Percentiles rank a stretch among this genome's conserved stretches.
Evolutionary conservation across 2,888 invertebrate genomes (phyloP).

Genomic region (Drosophila multiciliata): DNA sequence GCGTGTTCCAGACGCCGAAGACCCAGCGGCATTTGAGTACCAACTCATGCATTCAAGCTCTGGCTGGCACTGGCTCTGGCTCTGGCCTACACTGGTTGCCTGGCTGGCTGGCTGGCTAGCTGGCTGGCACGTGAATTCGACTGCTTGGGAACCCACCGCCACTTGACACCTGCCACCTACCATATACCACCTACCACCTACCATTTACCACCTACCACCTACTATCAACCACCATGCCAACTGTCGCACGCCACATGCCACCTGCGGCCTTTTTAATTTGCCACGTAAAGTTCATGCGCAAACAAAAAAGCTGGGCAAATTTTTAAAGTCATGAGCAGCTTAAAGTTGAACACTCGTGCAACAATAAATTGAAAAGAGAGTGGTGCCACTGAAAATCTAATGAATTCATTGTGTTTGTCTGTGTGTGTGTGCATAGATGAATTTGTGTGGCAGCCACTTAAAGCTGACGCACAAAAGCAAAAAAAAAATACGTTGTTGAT

Average conservation of each 20-base stretch:
- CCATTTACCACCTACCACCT: conserved; percentile 24
- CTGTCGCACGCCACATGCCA: conserved; percentile 55
- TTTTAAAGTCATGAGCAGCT: conserved; percentile 71
- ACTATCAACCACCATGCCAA: conserved; percentile 4
- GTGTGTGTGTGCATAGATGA: conserved; percentile 1
- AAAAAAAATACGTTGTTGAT: conserved; percentile 55
- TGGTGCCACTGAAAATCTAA: conserved; percentile 39
- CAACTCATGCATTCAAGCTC: conserved; percentile 57
- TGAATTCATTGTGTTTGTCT: conserved; percentile 54
- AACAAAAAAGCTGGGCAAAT: conserved; percentile 58
- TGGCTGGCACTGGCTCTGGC: background rate
- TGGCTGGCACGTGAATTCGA: conserved; percentile 39
- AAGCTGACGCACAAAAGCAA: conserved; percentile 61
- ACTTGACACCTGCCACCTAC: conserved; percentile 51
- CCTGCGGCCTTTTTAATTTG: conserved; percentile 82
- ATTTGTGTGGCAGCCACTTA: conserved; percentile 55
- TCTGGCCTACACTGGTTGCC: background rate
- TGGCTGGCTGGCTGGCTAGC: background rate
- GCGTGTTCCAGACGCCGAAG: conserved; percentile 52
- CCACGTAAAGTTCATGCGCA: conserved; percentile 75
- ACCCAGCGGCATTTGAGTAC: conserved; percentile 67
- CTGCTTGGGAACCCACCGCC: conserved; percentile 45
- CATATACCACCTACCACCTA: conserved; percentile 1
- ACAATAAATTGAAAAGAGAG: conserved; percentile 5
- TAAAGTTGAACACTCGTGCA: conserved; percentile 34